phyloP scores from a whole-genome alignment of 2,113 vertebrate species.

The Silurus asotus region DNA sequence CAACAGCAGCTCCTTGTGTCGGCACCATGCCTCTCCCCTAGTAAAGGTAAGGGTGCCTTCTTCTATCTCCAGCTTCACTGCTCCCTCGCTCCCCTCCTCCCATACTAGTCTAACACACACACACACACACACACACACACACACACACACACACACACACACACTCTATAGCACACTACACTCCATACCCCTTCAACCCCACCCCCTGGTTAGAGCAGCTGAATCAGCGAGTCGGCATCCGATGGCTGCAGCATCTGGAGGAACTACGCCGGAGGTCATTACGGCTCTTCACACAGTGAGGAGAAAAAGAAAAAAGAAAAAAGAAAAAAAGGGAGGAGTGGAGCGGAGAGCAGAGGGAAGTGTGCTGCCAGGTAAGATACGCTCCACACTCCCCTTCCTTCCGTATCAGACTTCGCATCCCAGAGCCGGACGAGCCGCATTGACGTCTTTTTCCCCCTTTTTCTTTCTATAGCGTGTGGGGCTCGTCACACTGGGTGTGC shows the following conservation, averaged over 20 bases:
- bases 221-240: conserved; percentile 87
- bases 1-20: conserved; percentile 64
- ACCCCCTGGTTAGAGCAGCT: conserved; percentile 82
- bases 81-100: conserved; percentile 48
- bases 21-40: conserved; percentile 66
- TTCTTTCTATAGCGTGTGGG: conserved; percentile 60
- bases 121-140: conserved; percentile 35
- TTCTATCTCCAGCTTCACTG: conserved; percentile 48
- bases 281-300: conserved; percentile 78
- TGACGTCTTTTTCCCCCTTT: conserved; percentile 51
- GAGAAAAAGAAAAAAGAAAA: conserved; percentile 66
- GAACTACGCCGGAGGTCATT: conserved; percentile 84
- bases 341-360: conserved; percentile 70
- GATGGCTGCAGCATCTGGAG: conserved; percentile 89
- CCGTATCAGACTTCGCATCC: conserved; percentile 70
- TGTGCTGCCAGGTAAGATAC: conserved; percentile 86
- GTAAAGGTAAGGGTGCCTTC: conserved; percentile 79
- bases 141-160: conserved; percentile 50
- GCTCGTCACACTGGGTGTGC: conserved; percentile 49
- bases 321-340: conserved; percentile 66
- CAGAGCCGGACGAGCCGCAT: conserved; percentile 64
- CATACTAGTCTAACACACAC: conserved; percentile 49
- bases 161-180: conserved; percentile 57
- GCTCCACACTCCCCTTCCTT: conserved; percentile 59
- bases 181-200: conserved; percentile 57